Evolutionary conservation across 2,797 vertebrate species (phyloP).

Genomic region (Esox lucius): DNA sequence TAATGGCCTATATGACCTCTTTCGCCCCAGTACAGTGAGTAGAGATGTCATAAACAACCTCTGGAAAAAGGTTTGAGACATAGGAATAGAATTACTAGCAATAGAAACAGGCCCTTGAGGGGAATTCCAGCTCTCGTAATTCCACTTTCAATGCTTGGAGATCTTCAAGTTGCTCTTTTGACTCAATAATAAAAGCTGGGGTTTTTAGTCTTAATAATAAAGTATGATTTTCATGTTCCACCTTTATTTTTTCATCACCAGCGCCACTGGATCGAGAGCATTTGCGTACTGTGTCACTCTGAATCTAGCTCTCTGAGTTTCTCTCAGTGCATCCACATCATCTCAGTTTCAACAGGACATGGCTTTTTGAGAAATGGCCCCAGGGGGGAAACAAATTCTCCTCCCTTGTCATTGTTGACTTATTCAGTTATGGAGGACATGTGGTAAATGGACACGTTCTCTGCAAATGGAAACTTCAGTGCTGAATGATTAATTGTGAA

Average conservation of each 20-base stretch:
- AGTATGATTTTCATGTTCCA: slow-evolving; percentile 60
- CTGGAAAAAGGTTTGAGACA: background rate
- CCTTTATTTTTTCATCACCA: slow-evolving; percentile 73
- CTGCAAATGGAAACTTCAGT: slow-evolving; percentile 65
- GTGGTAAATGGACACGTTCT: slow-evolving; percentile 68
- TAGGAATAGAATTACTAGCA: background rate
- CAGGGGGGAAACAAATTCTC: slow-evolving; percentile 60
- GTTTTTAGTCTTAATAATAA: slow-evolving; percentile 75
- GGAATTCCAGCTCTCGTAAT: background rate
- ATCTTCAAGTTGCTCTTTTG: slow-evolving; percentile 19
- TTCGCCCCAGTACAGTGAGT: slow-evolving; percentile 9
- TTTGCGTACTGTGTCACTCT: slow-evolving; percentile 47
- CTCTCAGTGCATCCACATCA: slow-evolving; percentile 56
- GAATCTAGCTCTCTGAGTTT: slow-evolving; percentile 53
- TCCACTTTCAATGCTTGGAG: slow-evolving; percentile 1
- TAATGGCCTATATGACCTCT: slow-evolving; percentile 11
- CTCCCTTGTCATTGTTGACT: slow-evolving; percentile 70
- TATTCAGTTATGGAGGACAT: slow-evolving; percentile 71
- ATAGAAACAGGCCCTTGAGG: background rate
- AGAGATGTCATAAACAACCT: background rate
- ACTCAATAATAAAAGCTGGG: slow-evolving; percentile 47
- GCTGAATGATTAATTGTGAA: slow-evolving; percentile 74
- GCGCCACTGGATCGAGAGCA: slow-evolving; percentile 42
- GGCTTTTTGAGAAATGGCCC: slow-evolving; percentile 69
- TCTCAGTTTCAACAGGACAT: slow-evolving; percentile 72